Conservation (phyloP, 2,113 vertebrate genomes). For the Microtus ochrogaster region DNA sequence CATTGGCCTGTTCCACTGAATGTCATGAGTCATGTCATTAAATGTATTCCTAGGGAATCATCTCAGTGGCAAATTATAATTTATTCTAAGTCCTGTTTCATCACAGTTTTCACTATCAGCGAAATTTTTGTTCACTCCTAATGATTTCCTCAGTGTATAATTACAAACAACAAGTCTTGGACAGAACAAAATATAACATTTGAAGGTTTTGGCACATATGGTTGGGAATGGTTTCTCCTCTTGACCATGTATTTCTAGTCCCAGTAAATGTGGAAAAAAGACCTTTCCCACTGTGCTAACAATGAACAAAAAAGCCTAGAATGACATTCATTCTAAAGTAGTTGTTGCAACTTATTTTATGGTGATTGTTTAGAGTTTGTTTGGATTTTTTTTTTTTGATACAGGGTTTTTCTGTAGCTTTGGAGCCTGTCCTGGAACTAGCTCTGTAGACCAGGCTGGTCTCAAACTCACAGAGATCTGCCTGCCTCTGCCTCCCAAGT, state of each 20-base stretch:
- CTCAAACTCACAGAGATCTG: no score
- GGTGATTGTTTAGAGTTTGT: neutral
- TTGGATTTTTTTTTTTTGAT: no score
- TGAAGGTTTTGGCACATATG: neutral
- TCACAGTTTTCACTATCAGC: neutral
- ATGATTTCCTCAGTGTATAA: neutral
- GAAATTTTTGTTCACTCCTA: neutral
- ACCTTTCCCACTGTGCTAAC: neutral
- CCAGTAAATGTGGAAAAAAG: neutral
- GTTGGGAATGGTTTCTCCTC: neutral
- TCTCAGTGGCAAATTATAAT: conserved; percentile 6
- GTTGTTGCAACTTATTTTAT: neutral
- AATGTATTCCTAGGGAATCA: neutral
- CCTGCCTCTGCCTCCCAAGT: no score
- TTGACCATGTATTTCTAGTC: neutral
- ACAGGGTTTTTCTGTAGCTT: no score
- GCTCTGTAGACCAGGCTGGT: no score
- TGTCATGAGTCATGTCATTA: neutral
- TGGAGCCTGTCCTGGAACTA: no score
- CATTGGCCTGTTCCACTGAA: neutral
- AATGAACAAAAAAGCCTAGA: neutral
- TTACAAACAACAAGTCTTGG: neutral
- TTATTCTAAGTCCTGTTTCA: neutral
- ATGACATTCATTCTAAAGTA: neutral
- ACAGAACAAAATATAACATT: neutral